Conservation (phyloP, 2,888 invertebrate genomes). For the Deilephila porcellus region DNA sequence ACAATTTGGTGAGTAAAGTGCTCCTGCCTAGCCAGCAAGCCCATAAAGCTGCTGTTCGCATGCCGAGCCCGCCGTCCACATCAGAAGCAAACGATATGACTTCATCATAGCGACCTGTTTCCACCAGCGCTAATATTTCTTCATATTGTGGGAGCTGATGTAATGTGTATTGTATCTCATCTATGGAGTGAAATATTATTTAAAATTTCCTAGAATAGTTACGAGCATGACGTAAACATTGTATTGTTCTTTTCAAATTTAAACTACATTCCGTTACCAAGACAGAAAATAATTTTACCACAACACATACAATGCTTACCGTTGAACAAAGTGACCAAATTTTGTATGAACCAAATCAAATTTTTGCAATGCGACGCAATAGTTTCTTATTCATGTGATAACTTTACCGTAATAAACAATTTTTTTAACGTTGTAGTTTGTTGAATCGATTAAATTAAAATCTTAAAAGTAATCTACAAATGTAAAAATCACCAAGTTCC, state of each 20-base stretch:
- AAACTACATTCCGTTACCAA: neutral
- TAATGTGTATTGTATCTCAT: slow-evolving; percentile 70
- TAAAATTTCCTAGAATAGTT: neutral
- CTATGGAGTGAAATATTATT: slow-evolving; percentile 49
- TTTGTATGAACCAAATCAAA: too few species aligned
- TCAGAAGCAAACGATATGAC: slow-evolving; percentile 64
- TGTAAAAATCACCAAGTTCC: slow-evolving; percentile 68
- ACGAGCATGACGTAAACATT: neutral
- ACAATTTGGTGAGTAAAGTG: slow-evolving; percentile 79
- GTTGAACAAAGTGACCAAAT: too few species aligned
- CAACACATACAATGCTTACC: too few species aligned
- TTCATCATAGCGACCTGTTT: slow-evolving; percentile 74
- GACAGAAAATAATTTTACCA: too few species aligned
- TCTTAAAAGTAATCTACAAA: neutral
- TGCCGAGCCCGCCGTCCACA: slow-evolving; percentile 60
- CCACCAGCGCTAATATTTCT: slow-evolving; percentile 68
- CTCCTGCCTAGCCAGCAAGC: slow-evolving; percentile 86
- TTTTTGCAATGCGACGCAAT: too few species aligned
- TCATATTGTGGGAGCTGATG: slow-evolving; percentile 77
- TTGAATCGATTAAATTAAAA: too few species aligned
- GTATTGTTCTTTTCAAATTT: neutral
- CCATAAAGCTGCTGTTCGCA: slow-evolving; percentile 84
- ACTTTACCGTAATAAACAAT: too few species aligned
- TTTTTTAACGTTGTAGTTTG: too few species aligned
- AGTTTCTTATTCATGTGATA: too few species aligned